Conservation (phyloP, 2,888 invertebrate genomes). For the Apodemia duryi region DNA sequence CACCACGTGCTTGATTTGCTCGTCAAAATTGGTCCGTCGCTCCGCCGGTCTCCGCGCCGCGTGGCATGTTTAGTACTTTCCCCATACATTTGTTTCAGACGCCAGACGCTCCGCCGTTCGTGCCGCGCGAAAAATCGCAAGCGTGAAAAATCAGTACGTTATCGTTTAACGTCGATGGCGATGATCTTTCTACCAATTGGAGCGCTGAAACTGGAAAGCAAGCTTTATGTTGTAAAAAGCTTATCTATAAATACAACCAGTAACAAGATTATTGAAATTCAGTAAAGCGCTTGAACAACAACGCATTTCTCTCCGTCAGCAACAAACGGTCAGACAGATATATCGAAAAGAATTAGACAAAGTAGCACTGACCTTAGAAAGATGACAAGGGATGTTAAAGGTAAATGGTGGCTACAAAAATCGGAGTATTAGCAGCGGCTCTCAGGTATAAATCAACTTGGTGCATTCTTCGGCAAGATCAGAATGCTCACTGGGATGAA, state of each 20-base stretch:
- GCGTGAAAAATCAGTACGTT: neutral
- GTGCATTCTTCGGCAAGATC: neutral
- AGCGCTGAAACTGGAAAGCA: neutral
- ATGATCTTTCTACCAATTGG: neutral
- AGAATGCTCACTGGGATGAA: neutral
- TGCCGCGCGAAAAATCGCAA: too few species aligned
- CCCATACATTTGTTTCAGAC: too few species aligned
- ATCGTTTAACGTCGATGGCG: neutral
- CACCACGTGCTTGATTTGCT: too few species aligned
- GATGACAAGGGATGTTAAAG: neutral
- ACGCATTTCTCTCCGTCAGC: neutral
- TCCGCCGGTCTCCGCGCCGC: too few species aligned
- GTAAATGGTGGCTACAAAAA: neutral
- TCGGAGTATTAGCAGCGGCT: neutral
- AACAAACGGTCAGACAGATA: neutral
- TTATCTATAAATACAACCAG: neutral
- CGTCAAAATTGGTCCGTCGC: too few species aligned
- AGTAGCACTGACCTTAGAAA: neutral
- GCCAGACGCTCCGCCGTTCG: too few species aligned
- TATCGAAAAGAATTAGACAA: neutral
- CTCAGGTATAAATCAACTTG: neutral
- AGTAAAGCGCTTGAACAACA: neutral
- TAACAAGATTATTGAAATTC: neutral
- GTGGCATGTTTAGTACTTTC: too few species aligned
- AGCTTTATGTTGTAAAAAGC: neutral